Evolutionary conservation across 2,113 vertebrate genomes (phyloP).

Genomic region (Andinoacara biseriatus): DNA sequence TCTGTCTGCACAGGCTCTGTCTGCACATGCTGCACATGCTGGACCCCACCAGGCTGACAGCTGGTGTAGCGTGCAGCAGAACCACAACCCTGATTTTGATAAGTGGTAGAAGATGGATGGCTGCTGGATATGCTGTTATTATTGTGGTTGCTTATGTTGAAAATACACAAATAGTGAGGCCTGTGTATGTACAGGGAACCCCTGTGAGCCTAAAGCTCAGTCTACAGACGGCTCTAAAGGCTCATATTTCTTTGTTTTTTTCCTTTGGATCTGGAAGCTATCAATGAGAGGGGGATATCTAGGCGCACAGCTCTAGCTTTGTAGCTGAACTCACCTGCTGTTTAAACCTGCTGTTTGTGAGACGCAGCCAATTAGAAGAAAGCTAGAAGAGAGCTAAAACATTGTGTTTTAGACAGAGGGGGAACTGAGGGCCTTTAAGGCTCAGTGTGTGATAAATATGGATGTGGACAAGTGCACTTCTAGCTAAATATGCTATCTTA

Average conservation of each 20-base stretch:
- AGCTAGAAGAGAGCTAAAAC: not conserved
- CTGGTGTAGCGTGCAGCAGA: too few relatives aligned
- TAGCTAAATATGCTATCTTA: not conserved
- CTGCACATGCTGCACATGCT: rapidly evolving
- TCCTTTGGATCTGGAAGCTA: not conserved
- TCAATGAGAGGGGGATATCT: not conserved
- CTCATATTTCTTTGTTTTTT: not conserved
- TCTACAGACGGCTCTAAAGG: too few relatives aligned
- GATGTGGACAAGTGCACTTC: too few relatives aligned
- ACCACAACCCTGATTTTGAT: too few relatives aligned
- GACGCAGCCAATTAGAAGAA: too few relatives aligned
- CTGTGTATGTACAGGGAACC: not conserved
- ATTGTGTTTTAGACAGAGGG: not conserved
- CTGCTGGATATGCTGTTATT: not conserved
- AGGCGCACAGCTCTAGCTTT: not conserved
- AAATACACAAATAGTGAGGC: not conserved
- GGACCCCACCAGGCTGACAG: too few relatives aligned
- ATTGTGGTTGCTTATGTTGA: not conserved
- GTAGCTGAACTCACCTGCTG: not conserved
- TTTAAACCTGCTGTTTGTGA: not conserved
- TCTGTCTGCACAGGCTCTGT: not conserved
- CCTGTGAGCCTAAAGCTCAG: not conserved
- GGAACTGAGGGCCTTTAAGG: not conserved
- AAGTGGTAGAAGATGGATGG: too few relatives aligned
- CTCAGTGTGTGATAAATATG: not conserved